Percentiles rank a stretch among this genome's conserved stretches.
Evolutionary conservation across 2,888 invertebrate species (phyloP).

Genomic region (Conus canariensis): DNA sequence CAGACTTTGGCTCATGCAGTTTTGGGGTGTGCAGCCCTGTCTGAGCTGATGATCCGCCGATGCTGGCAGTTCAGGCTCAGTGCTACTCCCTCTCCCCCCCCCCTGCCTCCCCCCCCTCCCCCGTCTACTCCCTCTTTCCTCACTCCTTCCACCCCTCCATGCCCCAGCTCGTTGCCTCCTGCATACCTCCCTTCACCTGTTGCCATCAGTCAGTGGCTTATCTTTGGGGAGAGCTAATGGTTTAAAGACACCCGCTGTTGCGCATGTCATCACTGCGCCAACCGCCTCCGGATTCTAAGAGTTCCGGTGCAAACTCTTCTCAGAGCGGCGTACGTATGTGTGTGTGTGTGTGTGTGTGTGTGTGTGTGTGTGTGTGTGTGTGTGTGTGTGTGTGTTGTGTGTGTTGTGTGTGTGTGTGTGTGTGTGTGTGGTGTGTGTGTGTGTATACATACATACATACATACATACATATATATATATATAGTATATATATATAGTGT

Average conservation of each 20-base stretch:
- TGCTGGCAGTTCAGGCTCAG: not conserved
- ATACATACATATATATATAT: too few relatives aligned
- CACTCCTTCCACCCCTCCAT: not conserved
- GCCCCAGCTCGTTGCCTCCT: not conserved
- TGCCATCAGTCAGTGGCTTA: not conserved
- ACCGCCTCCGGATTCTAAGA: conserved; percentile 5
- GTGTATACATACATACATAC: too few relatives aligned
- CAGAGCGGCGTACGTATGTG: not conserved
- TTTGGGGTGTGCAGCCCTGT: too few relatives aligned
- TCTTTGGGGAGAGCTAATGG: conserved; percentile 9
- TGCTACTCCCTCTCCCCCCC: not conserved
- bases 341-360: not conserved
- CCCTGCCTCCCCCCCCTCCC: too few relatives aligned
- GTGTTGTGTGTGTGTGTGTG: too few relatives aligned
- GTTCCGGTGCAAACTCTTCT: conserved; percentile 8
- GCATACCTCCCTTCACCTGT: not conserved
- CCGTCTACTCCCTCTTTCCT: not conserved
- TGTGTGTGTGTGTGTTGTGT: too few relatives aligned
- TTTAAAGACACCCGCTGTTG: conserved; percentile 18
- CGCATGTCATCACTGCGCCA: conserved; percentile 20
- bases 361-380: too few relatives aligned
- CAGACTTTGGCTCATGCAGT: too few relatives aligned
- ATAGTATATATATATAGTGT: too few relatives aligned
- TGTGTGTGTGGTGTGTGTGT: too few relatives aligned
- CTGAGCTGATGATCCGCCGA: too few relatives aligned